Base-by-base conservation (phyloP, 2,888 invertebrate genomes). In the Erannis defoliaria region DNA sequence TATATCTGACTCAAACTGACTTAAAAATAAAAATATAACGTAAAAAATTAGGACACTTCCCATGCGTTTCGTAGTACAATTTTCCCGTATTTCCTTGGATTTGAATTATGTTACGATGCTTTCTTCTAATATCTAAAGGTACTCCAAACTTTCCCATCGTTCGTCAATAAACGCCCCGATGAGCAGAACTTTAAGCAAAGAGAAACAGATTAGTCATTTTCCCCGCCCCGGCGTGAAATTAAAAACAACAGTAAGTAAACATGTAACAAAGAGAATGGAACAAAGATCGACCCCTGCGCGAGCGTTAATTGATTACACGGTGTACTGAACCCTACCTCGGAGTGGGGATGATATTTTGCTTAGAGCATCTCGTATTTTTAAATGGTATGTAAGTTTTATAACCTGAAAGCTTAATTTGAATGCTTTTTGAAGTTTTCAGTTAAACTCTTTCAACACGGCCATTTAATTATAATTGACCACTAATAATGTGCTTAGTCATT, bases 271-370 rank as follows among this genome's bases (percentile, higher is more conserved):
- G 68, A 66, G 66, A 6, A 21, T 21, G 42, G 62, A 64, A 68
- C 68, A 68, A 66, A 66, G 70, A 46, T 53, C 64, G 62, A 59
- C 68, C 66, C 70, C 57, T 53, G 38, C 50, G 43, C 43, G 33
- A 23, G 60, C 63, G 68, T 58, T 70, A 66, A 70, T 70, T 70
- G 70, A 70, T 70, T 68, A 68, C 68, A 68, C 70, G 66, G 66
- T 40, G 59, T 38, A 67, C 59, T 67, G 70, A 59, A 58, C 61
- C 57, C 61, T 51, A 62, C 59, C 54, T 55, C 37, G 16, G 16
- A 19, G 8, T 45, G 42, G 54, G 54, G 60, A 54, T 48, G 35
- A 58, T 51, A 23, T 58, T 46, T 53, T 57, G 43, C 23, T 54
- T 14, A n/a, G 33, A 21, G 33, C 33, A 48, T 10, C 5, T 5